Evolutionary conservation across 2,797 vertebrate genomes (phyloP).

Genomic region (Cygnus olor): DNA sequence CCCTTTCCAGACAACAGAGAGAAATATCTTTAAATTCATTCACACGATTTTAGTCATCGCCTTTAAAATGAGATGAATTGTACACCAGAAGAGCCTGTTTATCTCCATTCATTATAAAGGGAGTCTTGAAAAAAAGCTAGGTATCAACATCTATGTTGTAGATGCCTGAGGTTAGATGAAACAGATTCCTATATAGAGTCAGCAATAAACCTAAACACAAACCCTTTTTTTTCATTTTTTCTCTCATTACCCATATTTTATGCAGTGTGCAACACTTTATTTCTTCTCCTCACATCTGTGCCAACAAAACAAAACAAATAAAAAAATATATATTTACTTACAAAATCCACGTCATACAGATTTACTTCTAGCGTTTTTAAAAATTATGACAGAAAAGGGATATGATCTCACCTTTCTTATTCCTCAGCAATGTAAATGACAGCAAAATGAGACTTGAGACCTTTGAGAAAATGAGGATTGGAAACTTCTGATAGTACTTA

Average conservation of each 20-base stretch:
- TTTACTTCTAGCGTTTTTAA: not conserved
- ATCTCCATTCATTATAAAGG: not conserved
- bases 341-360: accelerated
- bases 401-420: not conserved
- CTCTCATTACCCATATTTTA: not conserved
- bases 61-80: not conserved
- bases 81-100: not conserved
- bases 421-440: not conserved
- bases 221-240: not conserved
- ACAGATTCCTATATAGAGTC: not conserved
- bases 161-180: not conserved
- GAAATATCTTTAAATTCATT: not conserved
- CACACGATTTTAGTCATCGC: not conserved
- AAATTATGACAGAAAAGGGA: not conserved
- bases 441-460: not conserved
- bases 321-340: not conserved
- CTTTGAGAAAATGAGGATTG: not conserved
- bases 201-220: not conserved
- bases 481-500: not conserved
- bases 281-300: not conserved
- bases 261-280: not conserved
- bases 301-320: not conserved
- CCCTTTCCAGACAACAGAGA: not conserved
- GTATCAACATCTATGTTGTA: not conserved
- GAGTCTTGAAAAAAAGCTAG: not conserved